Evolutionary conservation across 2,888 invertebrate genomes (phyloP).

Genomic region (Esperia sulphurella): DNA sequence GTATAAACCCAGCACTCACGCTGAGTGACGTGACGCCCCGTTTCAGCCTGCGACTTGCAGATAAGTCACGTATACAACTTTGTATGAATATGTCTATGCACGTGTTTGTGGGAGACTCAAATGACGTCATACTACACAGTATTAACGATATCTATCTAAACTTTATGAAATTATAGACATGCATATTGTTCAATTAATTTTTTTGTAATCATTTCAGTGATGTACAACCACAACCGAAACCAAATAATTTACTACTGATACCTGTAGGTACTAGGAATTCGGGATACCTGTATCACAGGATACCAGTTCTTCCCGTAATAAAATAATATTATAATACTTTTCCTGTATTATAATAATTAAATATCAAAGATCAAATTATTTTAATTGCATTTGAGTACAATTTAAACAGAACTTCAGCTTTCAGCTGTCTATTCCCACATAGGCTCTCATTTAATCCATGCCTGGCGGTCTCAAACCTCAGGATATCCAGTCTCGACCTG

Average conservation of each 20-base stretch:
- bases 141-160: no score
- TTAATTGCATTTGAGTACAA: not conserved
- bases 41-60: constrained; percentile 32
- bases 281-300: no score
- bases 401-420: not conserved
- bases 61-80: constrained; percentile 44
- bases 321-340: no score
- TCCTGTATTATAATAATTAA: not conserved
- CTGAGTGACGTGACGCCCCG: constrained; percentile 14
- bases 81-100: not conserved
- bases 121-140: not conserved
- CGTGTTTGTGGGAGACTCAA: not conserved
- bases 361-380: not conserved
- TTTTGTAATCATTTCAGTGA: no score
- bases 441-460: not conserved
- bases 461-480: no score
- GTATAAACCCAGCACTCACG: not conserved
- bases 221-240: no score
- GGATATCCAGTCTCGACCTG: no score
- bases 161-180: no score
- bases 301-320: no score
- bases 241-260: no score
- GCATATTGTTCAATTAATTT: no score
- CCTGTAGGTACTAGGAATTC: no score
- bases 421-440: not conserved